A percentile compares a stretch with the other conserved stretches of the same genome.
Evolutionary conservation across 2,797 vertebrate genomes (phyloP).

Genomic region (Ptychobarbus kaznakovi): DNA sequence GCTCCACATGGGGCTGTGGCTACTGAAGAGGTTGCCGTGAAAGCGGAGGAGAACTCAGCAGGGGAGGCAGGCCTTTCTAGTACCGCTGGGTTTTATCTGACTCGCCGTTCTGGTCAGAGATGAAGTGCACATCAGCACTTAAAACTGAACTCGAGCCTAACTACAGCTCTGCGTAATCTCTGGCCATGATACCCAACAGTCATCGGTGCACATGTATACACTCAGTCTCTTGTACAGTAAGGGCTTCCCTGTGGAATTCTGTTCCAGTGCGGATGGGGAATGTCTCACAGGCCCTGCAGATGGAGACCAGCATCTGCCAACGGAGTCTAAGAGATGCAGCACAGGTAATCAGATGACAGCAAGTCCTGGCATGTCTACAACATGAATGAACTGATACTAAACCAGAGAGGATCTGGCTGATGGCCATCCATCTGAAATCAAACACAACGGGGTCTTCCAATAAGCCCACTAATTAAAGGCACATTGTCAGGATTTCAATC

Average conservation of each 20-base stretch:
- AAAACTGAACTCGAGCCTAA: background rate
- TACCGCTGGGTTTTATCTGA: slow-evolving; percentile 30
- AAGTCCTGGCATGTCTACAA: slow-evolving; percentile 35
- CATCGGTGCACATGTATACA: slow-evolving; percentile 2
- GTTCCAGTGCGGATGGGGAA: slow-evolving; percentile 23
- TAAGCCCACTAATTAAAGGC: slow-evolving; percentile 11
- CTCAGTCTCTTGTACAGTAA: slow-evolving; percentile 23
- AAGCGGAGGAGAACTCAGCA: slow-evolving; percentile 55
- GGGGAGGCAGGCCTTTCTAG: slow-evolving; percentile 49
- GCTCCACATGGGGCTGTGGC: slow-evolving; percentile 53
- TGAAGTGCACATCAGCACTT: background rate
- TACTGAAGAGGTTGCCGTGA: slow-evolving; percentile 54
- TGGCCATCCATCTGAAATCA: slow-evolving; percentile 16
- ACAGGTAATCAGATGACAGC: slow-evolving; percentile 44
- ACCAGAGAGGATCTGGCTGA: slow-evolving; percentile 29
- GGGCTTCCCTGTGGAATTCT: slow-evolving; percentile 46
- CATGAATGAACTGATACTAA: slow-evolving; percentile 30
- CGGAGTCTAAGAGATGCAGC: slow-evolving; percentile 41
- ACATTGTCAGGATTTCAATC: background rate
- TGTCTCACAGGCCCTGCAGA: slow-evolving; percentile 38
- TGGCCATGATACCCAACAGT: background rate
- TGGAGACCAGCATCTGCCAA: slow-evolving; percentile 47
- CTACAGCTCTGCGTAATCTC: background rate
- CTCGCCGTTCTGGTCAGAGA: background rate
- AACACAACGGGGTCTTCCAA: background rate